These are phyloP conservation scores for Sebastes itinus DNA, from an alignment of 2,797 vertebrate species.

Conservation along the genomic window DNA sequence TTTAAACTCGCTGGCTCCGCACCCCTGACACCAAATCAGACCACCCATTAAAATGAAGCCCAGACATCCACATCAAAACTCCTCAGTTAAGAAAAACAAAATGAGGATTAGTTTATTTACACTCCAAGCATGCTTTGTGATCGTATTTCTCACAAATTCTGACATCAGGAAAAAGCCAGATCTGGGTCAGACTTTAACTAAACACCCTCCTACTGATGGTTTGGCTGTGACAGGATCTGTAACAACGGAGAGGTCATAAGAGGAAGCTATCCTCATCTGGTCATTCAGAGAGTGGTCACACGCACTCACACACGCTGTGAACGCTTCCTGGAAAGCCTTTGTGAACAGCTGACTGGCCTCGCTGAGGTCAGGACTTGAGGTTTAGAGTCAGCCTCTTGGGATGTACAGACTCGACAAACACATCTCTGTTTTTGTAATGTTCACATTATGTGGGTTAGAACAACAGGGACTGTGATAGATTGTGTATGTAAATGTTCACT, in stretches of 20 bases:
- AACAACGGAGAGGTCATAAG: conserved; percentile 24
- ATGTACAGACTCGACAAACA: conserved; percentile 14
- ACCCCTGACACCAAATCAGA: conserved; percentile 23
- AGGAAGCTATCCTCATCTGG: conserved; percentile 62
- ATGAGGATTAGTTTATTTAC: conserved; percentile 30
- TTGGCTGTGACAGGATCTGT: conserved; percentile 1
- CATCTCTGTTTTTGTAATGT: conserved; percentile 16
- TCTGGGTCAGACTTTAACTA: conserved; percentile 13
- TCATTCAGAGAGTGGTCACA: conserved; percentile 18
- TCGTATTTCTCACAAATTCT: conserved; percentile 24
- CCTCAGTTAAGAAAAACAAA: conserved; percentile 6
- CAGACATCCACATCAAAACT: not conserved
- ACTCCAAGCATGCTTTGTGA: conserved; percentile 8
- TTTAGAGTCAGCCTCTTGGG: conserved; percentile 19
- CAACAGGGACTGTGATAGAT: conserved; percentile 32
- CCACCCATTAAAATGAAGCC: conserved; percentile 35
- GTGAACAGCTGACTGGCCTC: conserved; percentile 38
- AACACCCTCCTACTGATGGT: conserved; percentile 17
- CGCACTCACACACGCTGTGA: conserved; percentile 2
- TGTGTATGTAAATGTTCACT: not conserved
- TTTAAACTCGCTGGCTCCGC: conserved; percentile 25
- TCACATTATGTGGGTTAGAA: conserved; percentile 53
- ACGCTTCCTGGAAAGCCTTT: conserved; percentile 41
- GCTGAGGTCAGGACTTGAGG: conserved; percentile 16
- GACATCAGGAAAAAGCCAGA: not conserved